A percentile compares a stretch with the other conserved stretches of the same genome.
Evolutionary conservation across 2,113 vertebrate genomes (phyloP).

Genomic region (Pseudois nayaur): DNA sequence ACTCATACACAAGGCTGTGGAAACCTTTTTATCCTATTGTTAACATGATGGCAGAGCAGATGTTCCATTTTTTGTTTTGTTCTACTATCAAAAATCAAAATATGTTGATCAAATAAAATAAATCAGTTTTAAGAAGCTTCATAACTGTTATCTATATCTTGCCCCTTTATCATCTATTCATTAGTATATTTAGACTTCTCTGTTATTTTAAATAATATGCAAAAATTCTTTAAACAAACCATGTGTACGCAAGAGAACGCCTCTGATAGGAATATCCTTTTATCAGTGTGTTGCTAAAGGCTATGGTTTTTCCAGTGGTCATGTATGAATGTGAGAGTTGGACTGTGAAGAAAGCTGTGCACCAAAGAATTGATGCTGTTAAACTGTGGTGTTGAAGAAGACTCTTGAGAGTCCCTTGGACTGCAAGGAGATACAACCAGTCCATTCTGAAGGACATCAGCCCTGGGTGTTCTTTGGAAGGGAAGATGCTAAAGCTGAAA

Average conservation of each 20-base stretch:
- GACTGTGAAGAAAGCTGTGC: too few species aligned
- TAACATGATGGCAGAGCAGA: neutral
- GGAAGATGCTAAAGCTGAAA: too few species aligned
- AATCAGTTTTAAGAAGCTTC: neutral
- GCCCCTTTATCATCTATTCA: neutral
- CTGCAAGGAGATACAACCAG: too few species aligned
- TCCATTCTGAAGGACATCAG: too few species aligned
- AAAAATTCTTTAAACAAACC: neutral
- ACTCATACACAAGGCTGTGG: neutral
- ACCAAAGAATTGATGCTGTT: rapidly evolving
- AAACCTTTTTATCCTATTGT: neutral
- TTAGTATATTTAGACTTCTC: neutral
- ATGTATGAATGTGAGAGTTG: too few species aligned
- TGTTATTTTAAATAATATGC: neutral
- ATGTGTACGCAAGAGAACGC: neutral
- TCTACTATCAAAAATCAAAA: neutral
- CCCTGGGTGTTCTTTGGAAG: too few species aligned
- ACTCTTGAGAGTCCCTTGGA: too few species aligned
- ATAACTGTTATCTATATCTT: neutral
- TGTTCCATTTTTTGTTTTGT: neutral
- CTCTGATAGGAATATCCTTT: neutral
- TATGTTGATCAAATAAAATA: neutral
- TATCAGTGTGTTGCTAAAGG: neutral
- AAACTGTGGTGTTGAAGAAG: too few species aligned
- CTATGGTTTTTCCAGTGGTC: too few species aligned